Conservation (phyloP, 2,113 vertebrate species). For the Aramus guarauna region DNA sequence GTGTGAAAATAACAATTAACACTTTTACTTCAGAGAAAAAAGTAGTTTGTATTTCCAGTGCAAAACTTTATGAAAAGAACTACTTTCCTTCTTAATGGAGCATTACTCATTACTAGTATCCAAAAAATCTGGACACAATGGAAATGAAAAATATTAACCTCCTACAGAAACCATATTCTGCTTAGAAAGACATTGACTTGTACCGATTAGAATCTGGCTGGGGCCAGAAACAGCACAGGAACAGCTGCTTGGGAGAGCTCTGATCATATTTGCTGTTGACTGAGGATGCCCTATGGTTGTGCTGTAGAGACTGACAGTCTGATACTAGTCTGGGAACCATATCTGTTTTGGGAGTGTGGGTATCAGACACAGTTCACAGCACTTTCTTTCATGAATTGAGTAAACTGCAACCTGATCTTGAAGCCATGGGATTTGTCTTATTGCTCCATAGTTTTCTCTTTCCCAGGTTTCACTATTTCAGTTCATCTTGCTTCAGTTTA, state of each 20-base stretch:
- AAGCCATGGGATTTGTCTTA: not conserved
- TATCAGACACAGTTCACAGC: not conserved
- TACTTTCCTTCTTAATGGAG: slow-evolving; percentile 48
- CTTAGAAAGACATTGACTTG: not conserved
- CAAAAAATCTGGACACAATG: slow-evolving; percentile 41
- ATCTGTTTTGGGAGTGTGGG: not conserved
- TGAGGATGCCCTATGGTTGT: not conserved
- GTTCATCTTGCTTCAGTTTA: not conserved
- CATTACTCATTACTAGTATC: slow-evolving; percentile 1
- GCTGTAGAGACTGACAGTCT: not conserved
- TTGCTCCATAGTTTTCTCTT: not conserved
- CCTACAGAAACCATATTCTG: slow-evolving; percentile 13
- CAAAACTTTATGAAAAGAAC: slow-evolving; percentile 66
- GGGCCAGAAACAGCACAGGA: not conserved
- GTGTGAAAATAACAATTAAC: slow-evolving; percentile 49
- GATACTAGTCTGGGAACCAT: not conserved
- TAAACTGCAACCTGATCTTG: not conserved
- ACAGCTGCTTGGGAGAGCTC: not conserved
- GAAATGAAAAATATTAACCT: slow-evolving; percentile 42
- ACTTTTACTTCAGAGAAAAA: slow-evolving; percentile 58
- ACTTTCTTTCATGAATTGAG: not conserved
- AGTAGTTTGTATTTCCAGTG: slow-evolving; percentile 72
- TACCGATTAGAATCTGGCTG: not conserved
- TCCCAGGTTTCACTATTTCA: not conserved
- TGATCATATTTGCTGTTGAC: not conserved